phyloP scores from a whole-genome alignment of 53 echinoderm and acorn worm species.

The Zoroaster sp. region DNA sequence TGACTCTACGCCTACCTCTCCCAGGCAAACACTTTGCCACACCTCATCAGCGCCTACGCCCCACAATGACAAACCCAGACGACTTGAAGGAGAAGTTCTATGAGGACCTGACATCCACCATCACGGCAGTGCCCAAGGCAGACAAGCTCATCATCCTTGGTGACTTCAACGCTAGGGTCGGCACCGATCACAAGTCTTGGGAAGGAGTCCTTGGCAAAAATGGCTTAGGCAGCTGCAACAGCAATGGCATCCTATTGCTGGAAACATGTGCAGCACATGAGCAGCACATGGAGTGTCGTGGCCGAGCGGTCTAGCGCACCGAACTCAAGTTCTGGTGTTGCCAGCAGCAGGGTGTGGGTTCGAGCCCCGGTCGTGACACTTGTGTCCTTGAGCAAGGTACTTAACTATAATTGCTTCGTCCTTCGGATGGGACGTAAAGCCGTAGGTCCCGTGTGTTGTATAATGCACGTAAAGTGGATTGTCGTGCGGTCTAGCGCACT shows the following conservation, averaged over 20 bases:
- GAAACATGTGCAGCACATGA: too few relatives aligned
- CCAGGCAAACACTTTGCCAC: background rate
- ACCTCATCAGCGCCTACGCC: conserved; percentile 16
- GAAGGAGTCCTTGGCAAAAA: background rate
- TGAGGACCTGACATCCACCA: background rate
- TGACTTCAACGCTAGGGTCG: conserved; percentile 43
- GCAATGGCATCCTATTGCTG: conserved; percentile 34
- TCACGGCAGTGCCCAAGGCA: background rate
- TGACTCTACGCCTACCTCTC: background rate
- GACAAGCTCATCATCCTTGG: conserved; percentile 38
- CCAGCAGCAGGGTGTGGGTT: too few relatives aligned
- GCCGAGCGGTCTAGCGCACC: too few relatives aligned
- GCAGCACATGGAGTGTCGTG: too few relatives aligned
- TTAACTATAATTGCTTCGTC: too few relatives aligned
- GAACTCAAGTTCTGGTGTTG: too few relatives aligned
- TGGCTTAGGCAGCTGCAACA: conserved; percentile 47
- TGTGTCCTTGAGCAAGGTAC: too few relatives aligned
- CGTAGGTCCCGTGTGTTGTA: too few relatives aligned
- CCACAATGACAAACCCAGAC: conserved; percentile 43
- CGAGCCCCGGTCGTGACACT: too few relatives aligned
- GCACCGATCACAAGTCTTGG: conserved; percentile 20
- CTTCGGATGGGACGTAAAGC: too few relatives aligned
- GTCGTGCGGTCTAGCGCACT: too few relatives aligned
- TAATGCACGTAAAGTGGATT: too few relatives aligned
- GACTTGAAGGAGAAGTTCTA: conserved; percentile 34